Percentiles rank a stretch among this genome's conserved stretches.
phyloP scores from a whole-genome alignment of 2,888 invertebrate species.

The Thecocarcelia acutangulata region DNA sequence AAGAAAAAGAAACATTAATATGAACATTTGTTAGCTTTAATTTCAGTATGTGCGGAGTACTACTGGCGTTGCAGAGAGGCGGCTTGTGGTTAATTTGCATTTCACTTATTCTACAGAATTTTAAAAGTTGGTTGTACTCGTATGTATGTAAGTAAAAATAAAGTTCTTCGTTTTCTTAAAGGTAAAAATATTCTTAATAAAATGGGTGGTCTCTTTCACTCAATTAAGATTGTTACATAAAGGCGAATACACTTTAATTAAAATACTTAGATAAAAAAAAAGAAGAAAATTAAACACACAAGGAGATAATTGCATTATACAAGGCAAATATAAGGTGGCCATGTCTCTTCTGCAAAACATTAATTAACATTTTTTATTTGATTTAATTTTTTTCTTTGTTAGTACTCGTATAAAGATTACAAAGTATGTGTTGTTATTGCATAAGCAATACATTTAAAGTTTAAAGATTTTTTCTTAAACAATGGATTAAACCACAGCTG shows the following conservation, averaged over 20 bases:
- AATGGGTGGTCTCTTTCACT: constrained; percentile 57
- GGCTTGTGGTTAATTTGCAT: constrained; percentile 74
- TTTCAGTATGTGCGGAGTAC: neutral
- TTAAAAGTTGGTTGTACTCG: no score
- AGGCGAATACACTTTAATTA: constrained; percentile 48
- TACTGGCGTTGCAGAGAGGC: constrained; percentile 42
- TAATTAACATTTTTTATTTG: constrained; percentile 56
- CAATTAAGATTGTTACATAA: constrained; percentile 28
- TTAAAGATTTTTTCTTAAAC: constrained; percentile 40
- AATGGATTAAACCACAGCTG: constrained; percentile 18
- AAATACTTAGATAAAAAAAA: constrained; percentile 45
- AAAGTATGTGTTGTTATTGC: constrained; percentile 11
- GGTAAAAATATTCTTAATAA: constrained; percentile 23
- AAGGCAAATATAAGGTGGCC: constrained; percentile 30
- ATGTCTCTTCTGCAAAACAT: constrained; percentile 56
- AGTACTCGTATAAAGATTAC: neutral
- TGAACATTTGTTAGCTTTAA: constrained; percentile 10
- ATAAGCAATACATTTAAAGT: constrained; percentile 30
- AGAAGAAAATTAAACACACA: constrained; percentile 6
- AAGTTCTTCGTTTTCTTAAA: constrained; percentile 19
- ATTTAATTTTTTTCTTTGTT: neutral
- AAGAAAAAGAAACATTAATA: constrained; percentile 31
- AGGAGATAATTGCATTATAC: constrained; percentile 26
- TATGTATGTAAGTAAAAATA: constrained; percentile 57
- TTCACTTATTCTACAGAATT: constrained; percentile 57